These are phyloP conservation scores for Thalassarche chlororhynchos DNA, from an alignment of 2,113 vertebrate genomes.

Conservation along the genomic window DNA sequence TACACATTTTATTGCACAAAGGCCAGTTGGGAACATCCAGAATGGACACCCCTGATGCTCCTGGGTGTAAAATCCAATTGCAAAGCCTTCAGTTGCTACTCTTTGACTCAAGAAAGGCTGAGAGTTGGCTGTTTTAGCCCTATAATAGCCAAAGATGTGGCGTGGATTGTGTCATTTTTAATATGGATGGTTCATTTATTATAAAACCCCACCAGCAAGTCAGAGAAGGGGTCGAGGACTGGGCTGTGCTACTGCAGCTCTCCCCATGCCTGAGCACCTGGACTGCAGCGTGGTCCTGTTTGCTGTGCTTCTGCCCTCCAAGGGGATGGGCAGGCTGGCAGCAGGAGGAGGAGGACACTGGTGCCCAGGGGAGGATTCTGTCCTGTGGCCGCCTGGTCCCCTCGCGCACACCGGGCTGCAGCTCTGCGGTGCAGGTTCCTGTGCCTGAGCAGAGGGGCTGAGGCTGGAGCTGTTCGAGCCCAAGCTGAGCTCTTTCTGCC, in stretches of 20 bases:
- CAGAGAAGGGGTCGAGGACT: not conserved
- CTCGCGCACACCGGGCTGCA: not conserved
- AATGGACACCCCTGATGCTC: not conserved
- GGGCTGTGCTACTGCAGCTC: not conserved
- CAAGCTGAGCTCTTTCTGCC: not conserved
- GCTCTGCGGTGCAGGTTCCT: not conserved
- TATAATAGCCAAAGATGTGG: not conserved
- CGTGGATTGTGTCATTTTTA: too few relatives aligned
- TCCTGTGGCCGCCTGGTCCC: not conserved
- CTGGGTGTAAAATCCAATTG: not conserved
- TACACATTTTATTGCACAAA: not conserved
- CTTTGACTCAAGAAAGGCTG: not conserved
- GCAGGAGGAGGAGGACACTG: not conserved
- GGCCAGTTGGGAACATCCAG: not conserved
- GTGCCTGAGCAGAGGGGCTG: rapidly evolving
- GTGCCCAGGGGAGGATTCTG: rapidly evolving
- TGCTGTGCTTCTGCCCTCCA: not conserved
- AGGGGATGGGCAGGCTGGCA: not conserved
- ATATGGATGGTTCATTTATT: not conserved
- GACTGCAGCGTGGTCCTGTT: not conserved
- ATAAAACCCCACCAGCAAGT: not conserved
- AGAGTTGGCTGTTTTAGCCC: not conserved
- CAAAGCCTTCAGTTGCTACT: not conserved
- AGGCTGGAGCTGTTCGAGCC: not conserved
- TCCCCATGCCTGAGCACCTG: not conserved